Percentiles rank a stretch among this genome's conserved stretches.
Conservation (phyloP, 2,888 invertebrate species). For the Cyrtodaria siliqua region DNA sequence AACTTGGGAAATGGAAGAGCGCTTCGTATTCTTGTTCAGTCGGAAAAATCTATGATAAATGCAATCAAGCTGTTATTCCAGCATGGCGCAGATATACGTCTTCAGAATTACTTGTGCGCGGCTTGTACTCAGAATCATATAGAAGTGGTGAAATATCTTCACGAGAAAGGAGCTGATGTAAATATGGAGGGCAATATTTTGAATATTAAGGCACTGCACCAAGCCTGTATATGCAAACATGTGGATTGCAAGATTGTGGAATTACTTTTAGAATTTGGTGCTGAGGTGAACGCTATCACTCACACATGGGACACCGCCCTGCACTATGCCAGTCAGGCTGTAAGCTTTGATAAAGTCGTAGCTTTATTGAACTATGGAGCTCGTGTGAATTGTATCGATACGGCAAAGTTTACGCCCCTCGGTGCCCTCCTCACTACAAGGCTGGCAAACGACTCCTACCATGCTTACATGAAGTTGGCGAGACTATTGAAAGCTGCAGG, state of each 20-base stretch:
- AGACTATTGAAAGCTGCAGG: background rate
- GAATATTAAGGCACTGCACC: constrained; percentile 1
- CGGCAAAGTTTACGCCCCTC: background rate
- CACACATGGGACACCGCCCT: constrained; percentile 2
- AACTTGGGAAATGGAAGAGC: background rate
- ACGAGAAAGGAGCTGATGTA: background rate
- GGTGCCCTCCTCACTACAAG: constrained; percentile 1
- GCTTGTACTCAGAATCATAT: background rate
- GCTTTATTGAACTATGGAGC: background rate
- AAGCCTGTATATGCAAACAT: background rate
- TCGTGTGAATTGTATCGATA: background rate
- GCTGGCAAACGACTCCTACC: background rate
- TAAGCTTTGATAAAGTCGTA: background rate
- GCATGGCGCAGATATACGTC: background rate
- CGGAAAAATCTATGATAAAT: background rate
- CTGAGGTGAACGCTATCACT: background rate
- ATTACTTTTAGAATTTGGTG: background rate
- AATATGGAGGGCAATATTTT: background rate
- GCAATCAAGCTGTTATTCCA: background rate
- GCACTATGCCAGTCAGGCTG: constrained; percentile 3
- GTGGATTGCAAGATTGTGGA: background rate
- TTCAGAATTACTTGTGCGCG: background rate
- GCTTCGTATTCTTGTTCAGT: background rate
- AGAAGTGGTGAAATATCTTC: background rate
- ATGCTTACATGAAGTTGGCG: background rate